Evolutionary conservation across 2,888 invertebrate genomes (phyloP).

Genomic region (Acronicta aceris): DNA sequence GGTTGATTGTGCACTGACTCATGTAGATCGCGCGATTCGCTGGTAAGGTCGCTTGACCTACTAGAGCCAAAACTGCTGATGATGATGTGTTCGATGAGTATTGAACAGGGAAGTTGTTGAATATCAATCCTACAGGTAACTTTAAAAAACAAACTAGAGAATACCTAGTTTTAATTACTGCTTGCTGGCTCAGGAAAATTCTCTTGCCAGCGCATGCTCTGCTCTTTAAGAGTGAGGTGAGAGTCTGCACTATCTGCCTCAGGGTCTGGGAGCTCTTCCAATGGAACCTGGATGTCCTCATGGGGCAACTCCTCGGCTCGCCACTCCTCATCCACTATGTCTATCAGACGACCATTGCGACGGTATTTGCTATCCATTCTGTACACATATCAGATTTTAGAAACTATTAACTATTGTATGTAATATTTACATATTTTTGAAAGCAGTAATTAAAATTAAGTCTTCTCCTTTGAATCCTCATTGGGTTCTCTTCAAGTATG

Average conservation of each 20-base stretch:
- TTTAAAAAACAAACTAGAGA: conserved; percentile 26
- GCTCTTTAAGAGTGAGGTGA: conserved; percentile 96
- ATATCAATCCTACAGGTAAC: not conserved
- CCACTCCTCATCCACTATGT: conserved; percentile 96
- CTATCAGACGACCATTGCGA: conserved; percentile 93
- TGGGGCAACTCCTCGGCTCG: conserved; percentile 94
- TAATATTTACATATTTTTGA: not conserved
- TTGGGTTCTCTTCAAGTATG: too few relatives aligned
- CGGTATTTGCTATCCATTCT: conserved; percentile 94
- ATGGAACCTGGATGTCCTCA: conserved; percentile 95
- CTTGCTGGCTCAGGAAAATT: conserved; percentile 87
- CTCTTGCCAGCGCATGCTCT: conserved; percentile 92
- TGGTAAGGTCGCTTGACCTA: too few relatives aligned
- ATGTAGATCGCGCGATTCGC: too few relatives aligned
- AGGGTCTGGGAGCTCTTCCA: conserved; percentile 96
- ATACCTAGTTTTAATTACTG: conserved; percentile 84
- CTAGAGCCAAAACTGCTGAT: too few relatives aligned
- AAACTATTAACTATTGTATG: not conserved
- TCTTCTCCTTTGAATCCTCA: conserved; percentile 56
- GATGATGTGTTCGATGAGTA: too few relatives aligned
- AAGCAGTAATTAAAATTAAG: conserved; percentile 78
- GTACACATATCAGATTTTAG: conserved; percentile 30
- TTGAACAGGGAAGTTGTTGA: too few relatives aligned
- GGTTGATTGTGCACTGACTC: too few relatives aligned
- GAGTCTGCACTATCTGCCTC: conserved; percentile 98